Conservation (phyloP, 1,140 invertebrate species). For the Ooceraea biroi region DNA sequence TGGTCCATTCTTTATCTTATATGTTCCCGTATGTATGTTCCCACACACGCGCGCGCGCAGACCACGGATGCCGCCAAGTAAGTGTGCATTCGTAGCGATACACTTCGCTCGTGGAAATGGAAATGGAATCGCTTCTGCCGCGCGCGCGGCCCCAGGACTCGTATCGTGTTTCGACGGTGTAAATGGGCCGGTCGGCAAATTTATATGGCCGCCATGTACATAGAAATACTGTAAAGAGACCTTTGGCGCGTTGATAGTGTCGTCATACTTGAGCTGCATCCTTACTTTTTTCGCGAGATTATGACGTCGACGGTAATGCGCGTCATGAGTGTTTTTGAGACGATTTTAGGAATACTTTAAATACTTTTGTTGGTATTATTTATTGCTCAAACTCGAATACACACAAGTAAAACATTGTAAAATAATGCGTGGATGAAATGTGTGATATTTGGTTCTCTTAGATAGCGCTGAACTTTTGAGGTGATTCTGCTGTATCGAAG, state of each 20-base stretch:
- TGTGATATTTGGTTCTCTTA: too few species aligned
- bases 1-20: constrained; percentile 60
- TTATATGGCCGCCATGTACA: constrained; percentile 42
- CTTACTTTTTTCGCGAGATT: background rate
- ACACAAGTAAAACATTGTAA: too few species aligned
- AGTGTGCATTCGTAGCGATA: constrained; percentile 57
- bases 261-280: background rate
- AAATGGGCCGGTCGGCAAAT: constrained; percentile 62
- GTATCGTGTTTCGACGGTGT: constrained; percentile 55
- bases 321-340: background rate
- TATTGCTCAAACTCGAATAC: too few species aligned
- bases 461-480: background rate
- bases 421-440: too few species aligned
- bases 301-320: background rate
- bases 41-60: background rate
- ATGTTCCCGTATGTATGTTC: background rate
- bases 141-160: constrained; percentile 31
- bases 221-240: background rate
- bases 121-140: constrained; percentile 64
- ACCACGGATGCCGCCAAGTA: constrained; percentile 50
- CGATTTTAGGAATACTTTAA: too few species aligned
- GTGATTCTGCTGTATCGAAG: background rate
- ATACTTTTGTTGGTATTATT: too few species aligned
- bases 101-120: constrained; percentile 62
- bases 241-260: constrained; percentile 26